Percentiles rank a stretch among this genome's conserved stretches.
phyloP scores from a whole-genome alignment of 2,113 vertebrate genomes.

The Chaetorhynchus papuensis region DNA sequence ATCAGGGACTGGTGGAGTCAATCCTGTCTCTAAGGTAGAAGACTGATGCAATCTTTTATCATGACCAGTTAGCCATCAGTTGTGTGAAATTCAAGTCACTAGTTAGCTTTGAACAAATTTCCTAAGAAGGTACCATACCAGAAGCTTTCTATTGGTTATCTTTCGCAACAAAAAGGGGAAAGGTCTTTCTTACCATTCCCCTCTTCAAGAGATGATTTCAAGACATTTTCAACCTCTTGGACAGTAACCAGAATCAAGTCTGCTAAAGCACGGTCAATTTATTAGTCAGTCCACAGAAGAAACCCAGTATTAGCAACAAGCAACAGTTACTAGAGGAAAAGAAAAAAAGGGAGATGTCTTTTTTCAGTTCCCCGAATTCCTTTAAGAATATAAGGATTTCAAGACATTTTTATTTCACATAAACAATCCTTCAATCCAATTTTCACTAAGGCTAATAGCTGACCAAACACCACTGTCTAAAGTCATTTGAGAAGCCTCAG shows the following conservation, averaged over 20 bases:
- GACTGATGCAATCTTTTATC: neutral
- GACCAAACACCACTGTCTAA: neutral
- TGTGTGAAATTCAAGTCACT: neutral
- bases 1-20: neutral
- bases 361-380: neutral
- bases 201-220: neutral
- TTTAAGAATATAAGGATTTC: neutral
- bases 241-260: neutral
- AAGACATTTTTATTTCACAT: neutral
- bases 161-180: neutral
- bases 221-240: neutral
- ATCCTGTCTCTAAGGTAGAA: neutral
- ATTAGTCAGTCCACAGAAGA: neutral
- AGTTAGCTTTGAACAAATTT: neutral
- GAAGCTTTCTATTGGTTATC: neutral
- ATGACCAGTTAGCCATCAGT: neutral
- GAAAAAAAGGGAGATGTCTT: neutral
- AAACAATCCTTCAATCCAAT: neutral
- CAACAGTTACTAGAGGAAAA: neutral
- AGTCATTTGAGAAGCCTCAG: neutral
- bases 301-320: neutral
- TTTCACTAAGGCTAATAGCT: neutral
- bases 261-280: neutral
- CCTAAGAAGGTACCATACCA: neutral
- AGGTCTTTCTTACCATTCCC: neutral